These are phyloP conservation scores for Platerodrilus igneus DNA, from an alignment of 2,888 invertebrate genomes.

Conservation along the genomic window DNA sequence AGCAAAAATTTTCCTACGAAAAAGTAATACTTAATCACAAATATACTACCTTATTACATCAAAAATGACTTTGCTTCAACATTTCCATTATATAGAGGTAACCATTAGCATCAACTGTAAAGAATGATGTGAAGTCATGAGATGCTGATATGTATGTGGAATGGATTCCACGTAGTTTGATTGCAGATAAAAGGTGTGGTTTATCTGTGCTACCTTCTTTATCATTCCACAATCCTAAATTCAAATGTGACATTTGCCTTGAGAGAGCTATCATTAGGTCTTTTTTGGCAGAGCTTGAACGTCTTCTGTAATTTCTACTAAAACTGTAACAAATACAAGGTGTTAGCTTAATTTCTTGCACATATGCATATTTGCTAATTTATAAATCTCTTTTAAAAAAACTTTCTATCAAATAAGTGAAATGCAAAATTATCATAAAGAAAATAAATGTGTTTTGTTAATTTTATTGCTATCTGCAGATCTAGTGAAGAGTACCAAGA, in stretches of 20 bases:
- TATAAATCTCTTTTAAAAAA: too few species aligned
- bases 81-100: constrained; percentile 58
- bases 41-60: too few species aligned
- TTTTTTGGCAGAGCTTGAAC: constrained; percentile 24
- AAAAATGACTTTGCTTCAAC: constrained; percentile 14
- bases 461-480: too few species aligned
- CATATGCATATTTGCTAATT: too few species aligned
- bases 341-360: not conserved
- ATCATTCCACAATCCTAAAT: constrained; percentile 26
- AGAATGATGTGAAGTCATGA: constrained; percentile 53
- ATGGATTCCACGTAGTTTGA: constrained; percentile 42
- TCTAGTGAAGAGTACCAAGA: too few species aligned
- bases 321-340: not conserved
- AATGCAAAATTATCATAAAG: too few species aligned
- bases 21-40: too few species aligned
- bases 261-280: constrained; percentile 10
- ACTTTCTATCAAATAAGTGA: too few species aligned
- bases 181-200: constrained; percentile 41
- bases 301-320: constrained; percentile 25
- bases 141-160: constrained; percentile 42
- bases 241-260: constrained; percentile 12
- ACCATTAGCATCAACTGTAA: constrained; percentile 58
- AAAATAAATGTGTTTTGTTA: too few species aligned
- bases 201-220: constrained; percentile 33
- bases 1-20: too few species aligned